Evolutionary conservation across 64 coral and sea anemone genomes (phyloP).

Genomic region (Astreopora myriophthalma): DNA sequence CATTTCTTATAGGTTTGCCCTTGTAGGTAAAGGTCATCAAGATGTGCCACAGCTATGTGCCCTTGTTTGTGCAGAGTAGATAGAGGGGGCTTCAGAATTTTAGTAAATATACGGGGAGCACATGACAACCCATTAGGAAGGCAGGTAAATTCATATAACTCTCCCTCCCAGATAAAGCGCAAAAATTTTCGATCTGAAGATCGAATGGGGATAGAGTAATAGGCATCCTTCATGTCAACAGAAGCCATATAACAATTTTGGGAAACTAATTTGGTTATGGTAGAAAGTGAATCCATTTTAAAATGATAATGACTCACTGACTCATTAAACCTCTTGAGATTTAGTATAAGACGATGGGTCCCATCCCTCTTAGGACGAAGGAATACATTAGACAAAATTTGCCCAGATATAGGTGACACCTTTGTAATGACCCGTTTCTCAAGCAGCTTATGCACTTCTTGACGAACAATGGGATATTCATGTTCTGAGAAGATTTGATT

Average conservation of each 20-base stretch:
- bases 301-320: conserved; percentile 45
- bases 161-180: neutral
- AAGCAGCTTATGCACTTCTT: conserved; percentile 12
- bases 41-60: neutral
- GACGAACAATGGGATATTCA: neutral
- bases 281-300: conserved; percentile 58
- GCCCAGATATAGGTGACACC: neutral
- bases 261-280: conserved; percentile 38
- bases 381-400: conserved; percentile 54
- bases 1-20: neutral
- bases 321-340: conserved; percentile 56
- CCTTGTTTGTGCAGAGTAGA: conserved; percentile 28
- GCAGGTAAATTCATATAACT: conserved; percentile 16
- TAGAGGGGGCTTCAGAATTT: conserved; percentile 26
- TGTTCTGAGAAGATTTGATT: neutral
- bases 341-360: conserved; percentile 34
- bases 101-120: conserved; percentile 53
- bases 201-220: conserved; percentile 36
- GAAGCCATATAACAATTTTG: conserved; percentile 49
- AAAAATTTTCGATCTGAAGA: conserved; percentile 28
- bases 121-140: conserved; percentile 51
- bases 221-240: conserved; percentile 55
- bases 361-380: conserved; percentile 60
- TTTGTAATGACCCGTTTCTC: conserved; percentile 35
- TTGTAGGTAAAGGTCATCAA: conserved; percentile 13